Percentiles rank a stretch among this genome's conserved stretches.
These are phyloP conservation scores for Scaptomyza parva DNA, from an alignment of 2,888 invertebrate species.

Conservation along the genomic window DNA sequence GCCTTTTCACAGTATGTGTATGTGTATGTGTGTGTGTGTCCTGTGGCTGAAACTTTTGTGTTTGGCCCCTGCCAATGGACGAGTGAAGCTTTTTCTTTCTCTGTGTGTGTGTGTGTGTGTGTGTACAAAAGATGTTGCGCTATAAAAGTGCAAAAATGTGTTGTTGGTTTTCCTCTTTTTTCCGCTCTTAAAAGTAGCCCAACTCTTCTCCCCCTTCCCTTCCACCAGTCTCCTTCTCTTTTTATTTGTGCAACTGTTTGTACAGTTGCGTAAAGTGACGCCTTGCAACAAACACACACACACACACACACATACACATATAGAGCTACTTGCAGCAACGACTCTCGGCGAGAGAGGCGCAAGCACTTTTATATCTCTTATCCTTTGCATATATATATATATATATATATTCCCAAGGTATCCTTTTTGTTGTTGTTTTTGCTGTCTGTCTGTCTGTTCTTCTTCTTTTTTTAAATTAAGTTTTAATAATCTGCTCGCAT, in stretches of 20 bases:
- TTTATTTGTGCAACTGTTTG: constrained; percentile 72
- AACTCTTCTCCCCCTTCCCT: not conserved
- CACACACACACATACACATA: not conserved
- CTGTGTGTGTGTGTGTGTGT: too few relatives aligned
- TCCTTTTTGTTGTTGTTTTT: not conserved
- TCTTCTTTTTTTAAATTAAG: constrained; percentile 56
- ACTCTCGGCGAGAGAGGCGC: constrained; percentile 1
- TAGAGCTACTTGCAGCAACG: constrained; percentile 19
- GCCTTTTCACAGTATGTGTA: constrained; percentile 21
- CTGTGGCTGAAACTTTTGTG: constrained; percentile 53
- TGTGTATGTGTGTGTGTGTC: constrained; percentile 23
- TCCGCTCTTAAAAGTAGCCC: constrained; percentile 68
- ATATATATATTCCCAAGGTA: constrained; percentile 25
- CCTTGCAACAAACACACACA: constrained; percentile 31
- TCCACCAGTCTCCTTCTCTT: constrained; percentile 12
- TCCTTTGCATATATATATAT: constrained; percentile 26
- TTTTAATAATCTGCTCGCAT: constrained; percentile 47
- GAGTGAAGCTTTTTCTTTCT: constrained; percentile 41
- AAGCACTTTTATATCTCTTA: constrained; percentile 17
- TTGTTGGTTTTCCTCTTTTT: constrained; percentile 34
- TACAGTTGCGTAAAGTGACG: constrained; percentile 77
- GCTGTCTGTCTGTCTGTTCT: not conserved
- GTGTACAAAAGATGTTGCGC: constrained; percentile 77
- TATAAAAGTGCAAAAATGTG: constrained; percentile 81
- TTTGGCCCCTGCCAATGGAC: constrained; percentile 33